Percentiles rank a stretch among this genome's conserved stretches.
Conservation (phyloP, 2,113 vertebrate genomes). For the Ciconia stormi region DNA sequence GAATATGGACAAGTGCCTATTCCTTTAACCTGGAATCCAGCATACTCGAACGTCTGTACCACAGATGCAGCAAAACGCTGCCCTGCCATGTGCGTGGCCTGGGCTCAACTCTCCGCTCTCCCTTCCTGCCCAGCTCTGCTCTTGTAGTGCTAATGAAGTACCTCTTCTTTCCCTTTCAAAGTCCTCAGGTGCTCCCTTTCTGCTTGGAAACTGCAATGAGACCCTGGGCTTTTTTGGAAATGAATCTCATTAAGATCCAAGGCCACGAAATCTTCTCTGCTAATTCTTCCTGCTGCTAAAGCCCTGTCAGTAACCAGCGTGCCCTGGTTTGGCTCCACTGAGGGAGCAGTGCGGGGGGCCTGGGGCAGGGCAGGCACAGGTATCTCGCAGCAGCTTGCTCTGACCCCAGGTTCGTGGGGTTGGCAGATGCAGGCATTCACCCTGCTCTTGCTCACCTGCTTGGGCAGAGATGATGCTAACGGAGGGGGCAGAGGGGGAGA, state of each 20-base stretch:
- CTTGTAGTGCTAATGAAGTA: constrained; percentile 33
- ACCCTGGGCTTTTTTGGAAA: not conserved
- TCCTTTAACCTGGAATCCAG: not conserved
- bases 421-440: not conserved
- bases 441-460: not conserved
- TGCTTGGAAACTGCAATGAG: not conserved
- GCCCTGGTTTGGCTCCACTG: not conserved
- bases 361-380: not conserved
- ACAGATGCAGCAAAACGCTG: not conserved
- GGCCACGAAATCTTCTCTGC: not conserved
- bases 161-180: constrained; percentile 28
- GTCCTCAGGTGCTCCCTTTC: constrained; percentile 42
- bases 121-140: not conserved
- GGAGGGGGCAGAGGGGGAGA: not conserved
- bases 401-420: not conserved
- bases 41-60: rapidly evolving
- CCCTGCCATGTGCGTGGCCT: not conserved
- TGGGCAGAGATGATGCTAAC: not conserved
- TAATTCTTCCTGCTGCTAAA: not conserved
- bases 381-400: not conserved
- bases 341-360: not conserved
- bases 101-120: not conserved
- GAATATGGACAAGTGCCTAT: not conserved
- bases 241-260: constrained; percentile 4
- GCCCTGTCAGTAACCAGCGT: not conserved